phyloP scores from a whole-genome alignment of 2,888 invertebrate species.

The Caenorhabditis sp. region DNA sequence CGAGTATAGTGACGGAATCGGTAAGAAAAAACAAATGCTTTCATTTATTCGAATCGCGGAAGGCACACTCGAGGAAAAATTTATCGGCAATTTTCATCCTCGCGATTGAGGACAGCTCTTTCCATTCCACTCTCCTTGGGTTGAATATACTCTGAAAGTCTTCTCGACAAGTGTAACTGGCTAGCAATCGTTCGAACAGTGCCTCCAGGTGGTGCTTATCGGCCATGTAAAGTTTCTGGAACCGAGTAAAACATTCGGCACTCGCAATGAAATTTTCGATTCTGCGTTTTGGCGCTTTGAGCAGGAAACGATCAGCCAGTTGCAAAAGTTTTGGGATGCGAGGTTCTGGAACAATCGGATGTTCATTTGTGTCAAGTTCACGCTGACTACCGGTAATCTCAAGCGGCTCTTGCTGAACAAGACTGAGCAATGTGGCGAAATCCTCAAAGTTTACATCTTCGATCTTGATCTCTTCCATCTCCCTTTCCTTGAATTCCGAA shows the following conservation, averaged over 20 bases:
- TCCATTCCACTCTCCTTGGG: too few species aligned
- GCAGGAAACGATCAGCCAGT: not conserved
- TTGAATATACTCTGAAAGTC: too few species aligned
- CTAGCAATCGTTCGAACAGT: too few species aligned
- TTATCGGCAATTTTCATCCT: too few species aligned
- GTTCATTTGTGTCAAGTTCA: too few species aligned
- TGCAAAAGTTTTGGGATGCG: not conserved
- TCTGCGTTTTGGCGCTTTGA: not conserved
- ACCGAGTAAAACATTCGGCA: not conserved
- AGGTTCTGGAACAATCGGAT: too few species aligned
- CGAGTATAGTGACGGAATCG: too few species aligned
- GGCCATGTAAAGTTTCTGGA: not conserved
- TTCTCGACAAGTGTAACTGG: too few species aligned
- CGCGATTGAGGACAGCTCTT: too few species aligned
- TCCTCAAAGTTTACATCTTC: conserved; percentile 12
- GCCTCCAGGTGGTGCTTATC: not conserved
- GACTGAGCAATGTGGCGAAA: conserved; percentile 17
- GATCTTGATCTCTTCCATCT: not conserved
- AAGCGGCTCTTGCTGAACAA: not conserved
- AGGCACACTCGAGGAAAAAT: too few species aligned
- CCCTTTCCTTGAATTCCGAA: not conserved
- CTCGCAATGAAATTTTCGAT: not conserved
- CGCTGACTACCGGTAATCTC: not conserved
- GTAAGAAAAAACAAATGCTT: too few species aligned
- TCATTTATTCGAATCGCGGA: too few species aligned